Evolutionary conservation across 2,888 invertebrate species (phyloP), one percentile per base, ranked within the genome.

Genomic region (Dendrolimus houi): DNA sequence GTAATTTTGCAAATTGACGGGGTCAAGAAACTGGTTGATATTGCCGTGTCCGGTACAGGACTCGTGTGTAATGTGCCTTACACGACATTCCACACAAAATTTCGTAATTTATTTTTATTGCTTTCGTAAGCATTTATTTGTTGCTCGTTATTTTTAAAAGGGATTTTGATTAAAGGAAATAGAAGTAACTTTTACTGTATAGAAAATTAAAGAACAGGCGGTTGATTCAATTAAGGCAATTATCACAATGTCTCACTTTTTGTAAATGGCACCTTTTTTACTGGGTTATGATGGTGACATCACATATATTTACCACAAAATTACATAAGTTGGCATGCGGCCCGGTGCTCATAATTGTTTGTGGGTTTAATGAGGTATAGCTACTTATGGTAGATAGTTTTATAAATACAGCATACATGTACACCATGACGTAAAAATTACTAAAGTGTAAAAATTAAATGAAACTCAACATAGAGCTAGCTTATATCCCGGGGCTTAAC

Each of bases 21-120:
- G 77, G 74, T 81, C 75, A 83, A 82, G 70, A 74, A 77, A 77
- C 81, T 75, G 70, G 75, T 77, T 77, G 68, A 70, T 72, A 73
- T 68, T 71, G 70, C 66, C 71, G 70, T 71, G 72, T 73, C 77
- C 72, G 72, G 70, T 71, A 72, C 77, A 77, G 77, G 78, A 80
- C 79, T 73, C 67, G 69, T 68, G 65, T 69, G 64, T 60, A 65
- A 29, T 40, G 59, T 29, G 29, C 29, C 63, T 70, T 71, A 61
- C 61, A 64, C 65, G 65, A 61, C 71, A 75, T 70, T 73, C 69
- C 68, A 66, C 41, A 63, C 56, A 60, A 61, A 67, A 65, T 64
- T 64, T 53, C 29, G 13, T 14, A 17, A 52, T 53, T 40, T 42
- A 53, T 12, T 14, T 29, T 29, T 29, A 29, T 29, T 29, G 29